phyloP scores from a whole-genome alignment of 2,888 invertebrate species.

The Melinopterus prodromus region DNA sequence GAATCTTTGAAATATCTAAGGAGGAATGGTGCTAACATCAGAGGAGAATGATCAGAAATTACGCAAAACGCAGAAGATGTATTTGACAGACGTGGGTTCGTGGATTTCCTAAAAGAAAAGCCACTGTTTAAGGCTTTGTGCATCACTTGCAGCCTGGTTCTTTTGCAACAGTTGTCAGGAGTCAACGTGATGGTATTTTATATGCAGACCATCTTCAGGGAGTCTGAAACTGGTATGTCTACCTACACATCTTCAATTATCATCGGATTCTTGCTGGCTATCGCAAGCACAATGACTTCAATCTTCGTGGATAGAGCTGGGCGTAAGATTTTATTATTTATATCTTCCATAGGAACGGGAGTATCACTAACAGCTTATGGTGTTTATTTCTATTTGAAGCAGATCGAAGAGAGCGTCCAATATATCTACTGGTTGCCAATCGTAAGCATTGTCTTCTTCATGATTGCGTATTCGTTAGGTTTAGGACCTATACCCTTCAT shows the following conservation, averaged over 20 bases:
- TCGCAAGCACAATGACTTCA: slow-evolving; percentile 74
- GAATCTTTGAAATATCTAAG: slow-evolving; percentile 73
- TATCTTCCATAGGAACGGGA: slow-evolving; percentile 72
- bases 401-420: slow-evolving; percentile 62
- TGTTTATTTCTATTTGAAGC: slow-evolving; percentile 74
- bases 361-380: slow-evolving; percentile 74
- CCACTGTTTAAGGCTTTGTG: slow-evolving; percentile 57
- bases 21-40: slow-evolving; percentile 66
- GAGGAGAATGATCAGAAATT: slow-evolving; percentile 65
- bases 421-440: slow-evolving; percentile 77
- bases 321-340: slow-evolving; percentile 72
- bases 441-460: slow-evolving; percentile 73
- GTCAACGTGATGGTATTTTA: slow-evolving; percentile 82
- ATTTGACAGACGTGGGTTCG: slow-evolving; percentile 50
- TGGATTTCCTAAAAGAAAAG: slow-evolving; percentile 48
- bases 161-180: slow-evolving; percentile 62
- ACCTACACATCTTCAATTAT: slow-evolving; percentile 76
- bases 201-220: slow-evolving; percentile 73
- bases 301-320: slow-evolving; percentile 80
- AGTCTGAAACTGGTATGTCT: slow-evolving; percentile 57
- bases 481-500: slow-evolving; percentile 82
- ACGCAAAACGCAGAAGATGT: slow-evolving; percentile 56
- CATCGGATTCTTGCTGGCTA: slow-evolving; percentile 77
- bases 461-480: slow-evolving; percentile 76
- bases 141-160: slow-evolving; percentile 53